phyloP scores from a whole-genome alignment of 2,797 vertebrate genomes.

The Sternotherus odoratus region DNA sequence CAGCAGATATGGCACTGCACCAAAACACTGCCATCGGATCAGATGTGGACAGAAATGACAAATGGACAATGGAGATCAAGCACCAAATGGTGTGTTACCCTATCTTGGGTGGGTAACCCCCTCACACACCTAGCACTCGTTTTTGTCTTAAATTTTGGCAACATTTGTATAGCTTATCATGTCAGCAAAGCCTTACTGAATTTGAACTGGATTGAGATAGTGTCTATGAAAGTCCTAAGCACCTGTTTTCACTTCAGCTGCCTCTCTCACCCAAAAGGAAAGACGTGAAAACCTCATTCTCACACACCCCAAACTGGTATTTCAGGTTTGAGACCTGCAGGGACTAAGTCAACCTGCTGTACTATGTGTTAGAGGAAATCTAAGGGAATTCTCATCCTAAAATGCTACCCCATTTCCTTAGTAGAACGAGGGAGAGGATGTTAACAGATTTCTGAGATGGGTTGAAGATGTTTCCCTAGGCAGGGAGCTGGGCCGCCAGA shows the following conservation, averaged over 20 bases:
- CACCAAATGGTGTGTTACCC: not conserved
- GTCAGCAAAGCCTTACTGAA: not conserved
- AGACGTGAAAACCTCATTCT: not conserved
- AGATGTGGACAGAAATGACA: rapidly evolving
- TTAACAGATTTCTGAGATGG: not conserved
- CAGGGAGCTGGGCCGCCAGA: not conserved
- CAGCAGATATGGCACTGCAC: not conserved
- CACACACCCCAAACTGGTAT: not conserved
- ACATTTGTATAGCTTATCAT: not conserved
- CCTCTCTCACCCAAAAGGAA: not conserved
- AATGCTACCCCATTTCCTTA: rapidly evolving
- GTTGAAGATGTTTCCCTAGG: not conserved
- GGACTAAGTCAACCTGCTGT: not conserved
- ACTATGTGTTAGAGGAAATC: not conserved
- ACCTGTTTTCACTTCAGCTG: rapidly evolving
- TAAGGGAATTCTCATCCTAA: not conserved
- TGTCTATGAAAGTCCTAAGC: not conserved
- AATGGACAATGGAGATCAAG: not conserved
- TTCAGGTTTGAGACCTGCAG: rapidly evolving
- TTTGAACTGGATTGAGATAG: not conserved
- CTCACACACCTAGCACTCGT: not conserved
- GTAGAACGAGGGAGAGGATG: rapidly evolving
- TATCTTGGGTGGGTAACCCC: not conserved
- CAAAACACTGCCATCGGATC: rapidly evolving
- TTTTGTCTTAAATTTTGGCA: not conserved